These are phyloP conservation scores for Theodoxus fluviatilis DNA, from an alignment of 2,888 invertebrate species.

Conservation along the genomic window DNA sequence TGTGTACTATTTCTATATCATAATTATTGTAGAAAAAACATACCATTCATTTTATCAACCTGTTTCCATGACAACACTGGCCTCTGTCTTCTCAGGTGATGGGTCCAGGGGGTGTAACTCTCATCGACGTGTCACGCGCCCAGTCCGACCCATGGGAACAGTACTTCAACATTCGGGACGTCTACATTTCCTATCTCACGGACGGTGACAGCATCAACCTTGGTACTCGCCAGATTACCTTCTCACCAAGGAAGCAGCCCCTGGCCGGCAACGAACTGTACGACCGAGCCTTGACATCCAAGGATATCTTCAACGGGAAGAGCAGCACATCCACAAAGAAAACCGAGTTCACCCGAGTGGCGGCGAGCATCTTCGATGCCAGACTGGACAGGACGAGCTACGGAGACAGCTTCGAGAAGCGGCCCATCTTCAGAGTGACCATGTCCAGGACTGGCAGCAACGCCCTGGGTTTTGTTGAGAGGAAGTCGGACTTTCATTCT, in stretches of 20 bases:
- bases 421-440: constrained; percentile 40
- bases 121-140: too few relatives aligned
- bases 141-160: neutral
- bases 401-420: constrained; percentile 38
- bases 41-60: too few relatives aligned
- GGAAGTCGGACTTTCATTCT: constrained; percentile 37
- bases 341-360: constrained; percentile 41
- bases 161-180: constrained; percentile 37
- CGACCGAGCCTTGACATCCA: constrained; percentile 36
- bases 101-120: too few relatives aligned
- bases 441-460: constrained; percentile 35
- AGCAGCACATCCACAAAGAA: constrained; percentile 30
- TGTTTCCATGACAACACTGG: too few relatives aligned
- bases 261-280: constrained; percentile 41
- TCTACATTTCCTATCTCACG: constrained; percentile 41
- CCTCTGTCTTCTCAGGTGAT: too few relatives aligned
- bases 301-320: constrained; percentile 41
- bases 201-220: constrained; percentile 42
- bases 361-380: constrained; percentile 44
- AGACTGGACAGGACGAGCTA: constrained; percentile 32
- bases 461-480: constrained; percentile 38
- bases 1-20: too few relatives aligned
- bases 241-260: constrained; percentile 34
- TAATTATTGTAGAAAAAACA: too few relatives aligned
- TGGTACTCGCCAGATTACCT: constrained; percentile 34